Base-by-base conservation (phyloP, 2,888 invertebrate genomes). In the Ptychoptera albimana region DNA sequence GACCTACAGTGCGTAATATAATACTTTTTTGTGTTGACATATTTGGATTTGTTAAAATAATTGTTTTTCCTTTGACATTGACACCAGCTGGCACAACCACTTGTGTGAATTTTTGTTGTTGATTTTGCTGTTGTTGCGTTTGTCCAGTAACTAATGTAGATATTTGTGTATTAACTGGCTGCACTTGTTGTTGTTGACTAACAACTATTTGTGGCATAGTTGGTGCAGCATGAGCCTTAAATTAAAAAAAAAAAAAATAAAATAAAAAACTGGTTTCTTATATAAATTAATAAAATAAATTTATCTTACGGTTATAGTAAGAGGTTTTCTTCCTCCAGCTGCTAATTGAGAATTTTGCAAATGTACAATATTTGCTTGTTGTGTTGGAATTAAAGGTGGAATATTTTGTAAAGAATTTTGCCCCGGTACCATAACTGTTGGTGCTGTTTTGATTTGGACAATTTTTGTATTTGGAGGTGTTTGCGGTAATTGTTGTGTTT, bases 311-410 rank as follows among this genome's bases (percentile, higher is more conserved):
- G 23, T 23, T 3, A 23, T 23, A 5, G 23, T 23, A 23, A 23
- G 4, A 23, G 23, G 23, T 23, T 23, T 23, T 23, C 23, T 23
- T 23, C 23, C 23, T 5, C 63, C 52, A 51, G 64, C 63, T 4
- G 64, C 64, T 43, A 64, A 48, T 50, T 63, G 63, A 12, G 64
- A 63, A 48, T 65, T 64, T 46, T 64, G 64, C 37, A 65, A 60
- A 48, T 64, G 64, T 6, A 64, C 53, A 13, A 55, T 50, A 15
- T 58, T 55, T 15, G 58, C 55, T 43, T 54, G 54, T 44, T 63
- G 64, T 1, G 64, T 61, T 8, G 64, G 58, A 44, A 65, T 60
- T 39, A 65, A 47, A 1, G 65, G 65, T 11, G 66, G 66, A 54
- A 63, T 63, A 30, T 50, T 54, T 50, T 54, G 40, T 31, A 31